Conservation (phyloP, 2,797 vertebrate species). For the Esox lucius region DNA sequence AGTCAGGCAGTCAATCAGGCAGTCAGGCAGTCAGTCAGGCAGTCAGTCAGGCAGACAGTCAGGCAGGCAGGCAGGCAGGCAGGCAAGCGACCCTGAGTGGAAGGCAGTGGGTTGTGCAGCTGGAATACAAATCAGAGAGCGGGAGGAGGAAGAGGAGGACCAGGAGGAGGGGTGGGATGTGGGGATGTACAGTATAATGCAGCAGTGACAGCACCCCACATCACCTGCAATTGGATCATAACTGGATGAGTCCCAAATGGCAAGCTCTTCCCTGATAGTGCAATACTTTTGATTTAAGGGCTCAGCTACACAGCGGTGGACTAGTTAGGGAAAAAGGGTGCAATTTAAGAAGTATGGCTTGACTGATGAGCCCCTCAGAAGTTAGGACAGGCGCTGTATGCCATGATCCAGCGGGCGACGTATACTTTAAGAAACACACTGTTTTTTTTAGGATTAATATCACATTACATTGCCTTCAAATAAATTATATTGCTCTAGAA, state of each 20-base stretch:
- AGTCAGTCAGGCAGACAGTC: too few relatives aligned
- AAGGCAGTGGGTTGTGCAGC: slow-evolving; percentile 1
- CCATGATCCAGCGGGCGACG: background rate
- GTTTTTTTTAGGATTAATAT: background rate
- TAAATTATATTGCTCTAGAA: background rate
- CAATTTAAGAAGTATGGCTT: background rate
- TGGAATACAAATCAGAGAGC: slow-evolving; percentile 36
- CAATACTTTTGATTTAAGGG: background rate
- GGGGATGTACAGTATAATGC: background rate
- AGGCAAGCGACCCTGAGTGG: slow-evolving; percentile 20
- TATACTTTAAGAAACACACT: background rate
- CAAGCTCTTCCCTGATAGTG: background rate
- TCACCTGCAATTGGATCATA: background rate
- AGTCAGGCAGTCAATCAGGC: too few relatives aligned
- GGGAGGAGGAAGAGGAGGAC: background rate
- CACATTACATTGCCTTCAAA: background rate
- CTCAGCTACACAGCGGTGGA: background rate
- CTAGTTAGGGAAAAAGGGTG: background rate
- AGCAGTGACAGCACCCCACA: background rate
- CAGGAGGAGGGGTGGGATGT: background rate
- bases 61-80: background rate
- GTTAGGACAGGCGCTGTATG: background rate
- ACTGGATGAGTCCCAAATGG: background rate
- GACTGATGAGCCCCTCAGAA: background rate
- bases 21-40: too few relatives aligned